Evolutionary conservation across 2,888 invertebrate species (phyloP).

Genomic region (Cetonia aurata): DNA sequence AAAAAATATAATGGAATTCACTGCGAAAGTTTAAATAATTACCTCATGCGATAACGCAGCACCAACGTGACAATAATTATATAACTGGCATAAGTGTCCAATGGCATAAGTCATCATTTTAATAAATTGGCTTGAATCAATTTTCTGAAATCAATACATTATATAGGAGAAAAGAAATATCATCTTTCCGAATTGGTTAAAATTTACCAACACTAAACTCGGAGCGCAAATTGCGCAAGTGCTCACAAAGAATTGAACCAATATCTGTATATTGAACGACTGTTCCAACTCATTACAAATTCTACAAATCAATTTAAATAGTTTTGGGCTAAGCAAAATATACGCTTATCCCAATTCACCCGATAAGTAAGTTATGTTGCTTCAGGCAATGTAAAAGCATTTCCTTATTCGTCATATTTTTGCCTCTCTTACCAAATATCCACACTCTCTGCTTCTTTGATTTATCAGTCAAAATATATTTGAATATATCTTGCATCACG

Average conservation of each 20-base stretch:
- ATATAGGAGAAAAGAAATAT: too few species aligned
- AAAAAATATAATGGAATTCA: background rate
- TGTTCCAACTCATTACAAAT: conserved; percentile 49
- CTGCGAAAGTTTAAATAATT: background rate
- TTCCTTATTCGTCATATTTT: conserved; percentile 28
- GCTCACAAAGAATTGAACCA: conserved; percentile 49
- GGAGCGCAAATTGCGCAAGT: conserved; percentile 49
- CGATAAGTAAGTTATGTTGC: conserved; percentile 49
- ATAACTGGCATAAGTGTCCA: conserved; percentile 40
- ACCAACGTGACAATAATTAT: conserved; percentile 42
- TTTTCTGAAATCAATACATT: conserved; percentile 30
- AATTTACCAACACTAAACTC: conserved; percentile 45
- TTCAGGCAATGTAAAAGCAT: conserved; percentile 47
- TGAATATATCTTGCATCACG: conserved; percentile 49
- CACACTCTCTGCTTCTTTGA: conserved; percentile 21
- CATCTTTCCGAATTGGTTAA: background rate
- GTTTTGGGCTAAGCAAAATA: background rate
- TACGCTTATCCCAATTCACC: conserved; percentile 38
- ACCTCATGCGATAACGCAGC: conserved; percentile 40
- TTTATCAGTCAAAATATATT: conserved; percentile 28
- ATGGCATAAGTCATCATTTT: conserved; percentile 41
- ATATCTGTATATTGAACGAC: conserved; percentile 46
- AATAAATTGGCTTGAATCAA: conserved; percentile 39
- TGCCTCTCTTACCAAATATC: conserved; percentile 32
- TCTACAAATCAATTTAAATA: conserved; percentile 23